Evolutionary conservation across 2,888 invertebrate genomes (phyloP), one percentile per base, ranked within the genome.

Genomic region (Drosophila peninsularis): DNA sequence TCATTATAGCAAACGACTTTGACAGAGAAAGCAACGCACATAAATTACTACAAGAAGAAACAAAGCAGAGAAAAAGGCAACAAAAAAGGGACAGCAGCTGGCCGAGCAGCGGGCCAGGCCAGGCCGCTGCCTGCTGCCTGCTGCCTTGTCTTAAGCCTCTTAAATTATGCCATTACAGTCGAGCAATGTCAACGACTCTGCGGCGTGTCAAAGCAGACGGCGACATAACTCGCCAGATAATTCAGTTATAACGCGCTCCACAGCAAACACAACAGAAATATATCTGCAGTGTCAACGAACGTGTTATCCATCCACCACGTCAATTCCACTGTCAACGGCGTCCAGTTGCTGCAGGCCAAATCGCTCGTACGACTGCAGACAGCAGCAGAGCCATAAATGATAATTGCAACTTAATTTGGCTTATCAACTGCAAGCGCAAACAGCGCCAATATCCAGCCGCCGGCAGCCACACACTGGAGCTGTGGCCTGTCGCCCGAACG

Each of bases 1-100:
- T 82, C 82, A 85, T 85, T 75, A 69, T 69, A 42, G 62, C 80
- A 82, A 85, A 82, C 67, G 78, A 73, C 72, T 86, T 78, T 83
- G 84, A 75, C 84, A 72, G 62, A 73, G 64, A 64, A 53, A 50
- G 17, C 39, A 50, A 32, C 68, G 39, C 52, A 72, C 69, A 75
- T 75, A 75, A 75, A 75, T 76, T 62, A 58, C 69, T 24, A 32
- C 39, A 37, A 45, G n/a, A 44, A 45, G 27, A 19, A 63, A 44
- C 52, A 52, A 73, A 63, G 7, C 17, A 30, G 2, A 30, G 7
- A 30, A 30, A 30, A 30, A 30, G 27, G 27, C 21, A 42, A 3
- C 49, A 56, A 55, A 42, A 41, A 62, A 61, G 44, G 62, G 56
- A 69, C 75, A 76, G 49, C 80, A 84, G 84, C 71, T 81, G 84